Conservation (phyloP, 2,888 invertebrate species). For the Axea sp. region DNA sequence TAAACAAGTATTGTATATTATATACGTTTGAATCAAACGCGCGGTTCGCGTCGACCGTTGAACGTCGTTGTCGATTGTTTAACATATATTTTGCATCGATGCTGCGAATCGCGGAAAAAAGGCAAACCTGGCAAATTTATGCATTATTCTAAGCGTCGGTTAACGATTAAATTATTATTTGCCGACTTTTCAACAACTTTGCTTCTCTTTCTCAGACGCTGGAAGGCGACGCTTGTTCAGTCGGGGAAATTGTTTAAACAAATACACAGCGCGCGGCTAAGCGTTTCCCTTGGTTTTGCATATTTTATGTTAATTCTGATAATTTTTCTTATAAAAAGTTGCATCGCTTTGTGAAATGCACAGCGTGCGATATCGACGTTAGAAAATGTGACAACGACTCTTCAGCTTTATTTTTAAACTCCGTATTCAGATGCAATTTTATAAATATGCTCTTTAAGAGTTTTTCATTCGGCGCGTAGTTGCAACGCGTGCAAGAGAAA, state of each 20-base stretch:
- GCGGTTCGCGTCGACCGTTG: too few relatives aligned
- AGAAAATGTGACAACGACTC: slow-evolving; percentile 18
- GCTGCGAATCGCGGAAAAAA: slow-evolving; percentile 3
- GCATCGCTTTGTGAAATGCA: slow-evolving; percentile 1
- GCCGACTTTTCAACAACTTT: neutral
- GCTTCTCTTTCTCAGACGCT: too few relatives aligned
- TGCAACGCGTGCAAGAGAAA: too few relatives aligned
- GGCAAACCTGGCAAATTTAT: slow-evolving; percentile 11
- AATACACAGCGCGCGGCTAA: too few relatives aligned
- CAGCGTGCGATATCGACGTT: slow-evolving; percentile 12
- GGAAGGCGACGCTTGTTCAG: too few relatives aligned
- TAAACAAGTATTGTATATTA: slow-evolving; percentile 39
- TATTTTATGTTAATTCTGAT: neutral
- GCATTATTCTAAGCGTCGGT: slow-evolving; percentile 20
- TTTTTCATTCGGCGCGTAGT: too few relatives aligned
- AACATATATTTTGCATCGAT: slow-evolving; percentile 41
- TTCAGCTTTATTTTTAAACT: slow-evolving; percentile 27
- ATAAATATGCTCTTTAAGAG: slow-evolving; percentile 1
- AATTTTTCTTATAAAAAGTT: slow-evolving; percentile 12
- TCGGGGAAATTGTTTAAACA: too few relatives aligned
- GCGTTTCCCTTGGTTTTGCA: too few relatives aligned
- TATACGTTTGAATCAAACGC: slow-evolving; percentile 18
- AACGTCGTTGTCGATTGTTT: slow-evolving; percentile 41
- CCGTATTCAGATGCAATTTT: slow-evolving; percentile 3
- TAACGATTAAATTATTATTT: slow-evolving; percentile 9